Conservation (phyloP, 2,797 vertebrate species). For the Somateria mollissima region DNA sequence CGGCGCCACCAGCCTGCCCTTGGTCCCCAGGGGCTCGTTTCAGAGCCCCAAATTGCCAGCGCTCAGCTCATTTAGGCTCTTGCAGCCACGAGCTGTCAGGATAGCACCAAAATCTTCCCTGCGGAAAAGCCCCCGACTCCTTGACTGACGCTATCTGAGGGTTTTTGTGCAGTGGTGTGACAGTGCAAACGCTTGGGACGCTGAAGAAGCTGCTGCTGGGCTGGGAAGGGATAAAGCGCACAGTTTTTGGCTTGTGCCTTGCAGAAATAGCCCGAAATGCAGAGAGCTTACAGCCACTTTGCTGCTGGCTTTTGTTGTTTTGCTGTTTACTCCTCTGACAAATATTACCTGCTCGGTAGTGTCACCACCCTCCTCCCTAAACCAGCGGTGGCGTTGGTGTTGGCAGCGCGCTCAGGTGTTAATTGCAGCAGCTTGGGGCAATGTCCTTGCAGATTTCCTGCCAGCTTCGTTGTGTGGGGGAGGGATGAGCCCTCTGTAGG, state of each 20-base stretch:
- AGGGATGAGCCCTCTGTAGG: neutral
- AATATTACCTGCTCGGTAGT: neutral
- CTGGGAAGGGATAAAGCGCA: neutral
- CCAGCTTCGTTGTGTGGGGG: neutral
- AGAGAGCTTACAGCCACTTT: neutral
- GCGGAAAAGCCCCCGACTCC: neutral
- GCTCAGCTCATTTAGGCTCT: accelerated
- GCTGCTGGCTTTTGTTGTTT: neutral
- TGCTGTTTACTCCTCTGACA: neutral
- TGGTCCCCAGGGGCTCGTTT: accelerated
- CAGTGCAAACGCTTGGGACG: neutral
- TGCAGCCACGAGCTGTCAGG: neutral
- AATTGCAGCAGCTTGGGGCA: neutral
- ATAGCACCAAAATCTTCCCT: neutral
- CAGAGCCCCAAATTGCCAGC: accelerated
- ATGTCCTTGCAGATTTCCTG: neutral
- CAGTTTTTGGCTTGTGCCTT: neutral
- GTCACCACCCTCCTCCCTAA: neutral
- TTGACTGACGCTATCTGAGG: neutral
- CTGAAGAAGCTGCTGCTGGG: neutral
- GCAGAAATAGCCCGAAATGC: neutral
- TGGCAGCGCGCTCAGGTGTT: neutral
- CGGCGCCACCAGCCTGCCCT: neutral
- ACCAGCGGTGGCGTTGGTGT: neutral
- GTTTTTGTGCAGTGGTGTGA: neutral